These are phyloP conservation scores for Melanogrammus aeglefinus DNA, from an alignment of 2,797 vertebrate genomes.

Conservation along the genomic window DNA sequence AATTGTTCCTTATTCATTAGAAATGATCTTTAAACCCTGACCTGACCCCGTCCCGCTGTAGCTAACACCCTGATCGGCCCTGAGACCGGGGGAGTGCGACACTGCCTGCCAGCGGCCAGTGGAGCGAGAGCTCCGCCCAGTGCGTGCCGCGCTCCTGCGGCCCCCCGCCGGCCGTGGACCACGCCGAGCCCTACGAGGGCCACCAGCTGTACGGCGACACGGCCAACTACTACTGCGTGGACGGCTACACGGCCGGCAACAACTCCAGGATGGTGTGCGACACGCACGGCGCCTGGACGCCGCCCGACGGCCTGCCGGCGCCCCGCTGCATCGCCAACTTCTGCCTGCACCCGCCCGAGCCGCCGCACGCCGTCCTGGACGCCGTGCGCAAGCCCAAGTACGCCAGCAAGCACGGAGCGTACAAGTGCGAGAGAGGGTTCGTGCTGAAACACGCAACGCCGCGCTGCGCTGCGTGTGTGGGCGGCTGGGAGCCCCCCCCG, in stretches of 20 bases:
- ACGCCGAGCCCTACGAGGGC: slow-evolving; percentile 86
- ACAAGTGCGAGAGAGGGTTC: slow-evolving; percentile 97
- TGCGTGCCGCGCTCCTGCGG: slow-evolving; percentile 94
- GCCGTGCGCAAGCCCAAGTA: slow-evolving; percentile 87
- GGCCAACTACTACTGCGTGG: slow-evolving; percentile 91
- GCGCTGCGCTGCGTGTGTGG: slow-evolving; percentile 86
- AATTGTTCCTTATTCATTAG: no score
- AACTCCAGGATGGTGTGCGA: slow-evolving; percentile 90
- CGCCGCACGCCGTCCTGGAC: slow-evolving; percentile 88
- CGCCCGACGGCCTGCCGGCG: slow-evolving; percentile 76
- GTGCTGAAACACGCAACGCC: slow-evolving; percentile 85
- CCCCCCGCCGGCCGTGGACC: slow-evolving; percentile 86
- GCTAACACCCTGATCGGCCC: slow-evolving; percentile 88
- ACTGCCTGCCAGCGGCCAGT: slow-evolving; percentile 81
- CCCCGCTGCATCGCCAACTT: slow-evolving; percentile 93
- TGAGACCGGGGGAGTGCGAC: slow-evolving; percentile 84
- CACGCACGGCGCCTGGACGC: slow-evolving; percentile 87
- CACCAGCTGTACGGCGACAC: slow-evolving; percentile 91
- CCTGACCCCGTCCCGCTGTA: slow-evolving; percentile 42
- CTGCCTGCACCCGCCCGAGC: slow-evolving; percentile 83
- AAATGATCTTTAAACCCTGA: no score
- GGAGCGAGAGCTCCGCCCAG: slow-evolving; percentile 83
- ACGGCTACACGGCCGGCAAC: slow-evolving; percentile 88
- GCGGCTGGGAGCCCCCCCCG: slow-evolving; percentile 90
- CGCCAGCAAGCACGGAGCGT: slow-evolving; percentile 80